phyloP scores from a whole-genome alignment of 35 echinoderm and acorn worm species.

The Ophiothrix spiculata region DNA sequence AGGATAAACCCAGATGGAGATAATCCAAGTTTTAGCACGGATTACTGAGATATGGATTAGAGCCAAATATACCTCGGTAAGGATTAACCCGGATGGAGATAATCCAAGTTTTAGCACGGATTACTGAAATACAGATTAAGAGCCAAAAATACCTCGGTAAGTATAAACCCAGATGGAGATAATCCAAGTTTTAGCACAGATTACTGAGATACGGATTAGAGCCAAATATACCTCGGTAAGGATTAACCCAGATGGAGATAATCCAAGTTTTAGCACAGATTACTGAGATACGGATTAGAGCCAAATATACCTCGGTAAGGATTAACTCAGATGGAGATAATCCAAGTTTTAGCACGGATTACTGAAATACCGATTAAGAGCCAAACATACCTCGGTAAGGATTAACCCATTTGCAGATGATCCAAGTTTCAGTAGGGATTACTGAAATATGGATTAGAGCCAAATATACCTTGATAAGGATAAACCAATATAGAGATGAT shows the following conservation, averaged over 20 bases:
- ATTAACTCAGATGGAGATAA: neutral
- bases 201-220: slow-evolving; percentile 57
- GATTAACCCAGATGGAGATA: slow-evolving; percentile 3
- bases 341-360: neutral
- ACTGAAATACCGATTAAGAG: neutral
- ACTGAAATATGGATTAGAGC: neutral
- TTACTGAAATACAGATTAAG: slow-evolving; percentile 54
- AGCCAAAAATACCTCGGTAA: slow-evolving; percentile 28
- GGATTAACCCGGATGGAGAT: no score
- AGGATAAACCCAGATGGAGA: no score
- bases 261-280: slow-evolving; percentile 47
- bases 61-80: neutral
- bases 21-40: no score
- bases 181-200: slow-evolving; percentile 39
- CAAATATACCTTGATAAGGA: neutral
- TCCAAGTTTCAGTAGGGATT: neutral
- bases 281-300: slow-evolving; percentile 56
- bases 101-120: slow-evolving; percentile 40
- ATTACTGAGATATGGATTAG: neutral
- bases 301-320: slow-evolving; percentile 70
- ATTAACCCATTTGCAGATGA: neutral
- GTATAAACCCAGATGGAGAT: no score
- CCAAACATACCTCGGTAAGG: neutral
- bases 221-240: slow-evolving; percentile 74
- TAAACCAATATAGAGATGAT: neutral